Conservation (phyloP, 2,797 vertebrate genomes). For the Discoglossus pictus region DNA sequence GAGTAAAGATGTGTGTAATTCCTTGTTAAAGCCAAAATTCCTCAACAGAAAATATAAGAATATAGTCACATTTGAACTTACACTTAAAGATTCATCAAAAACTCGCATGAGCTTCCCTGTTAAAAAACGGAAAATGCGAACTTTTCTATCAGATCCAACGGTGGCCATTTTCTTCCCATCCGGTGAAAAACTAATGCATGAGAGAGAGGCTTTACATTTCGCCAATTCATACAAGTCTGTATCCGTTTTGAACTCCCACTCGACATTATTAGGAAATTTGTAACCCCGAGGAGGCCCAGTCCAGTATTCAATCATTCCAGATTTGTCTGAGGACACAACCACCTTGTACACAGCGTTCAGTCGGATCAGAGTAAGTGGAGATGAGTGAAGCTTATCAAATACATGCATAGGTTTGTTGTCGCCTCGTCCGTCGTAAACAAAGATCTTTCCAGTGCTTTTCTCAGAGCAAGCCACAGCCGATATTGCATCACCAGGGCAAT, state of each 20-base stretch:
- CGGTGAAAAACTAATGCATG: constrained; percentile 87
- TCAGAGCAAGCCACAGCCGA: constrained; percentile 94
- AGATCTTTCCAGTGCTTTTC: constrained; percentile 95
- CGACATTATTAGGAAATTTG: constrained; percentile 87
- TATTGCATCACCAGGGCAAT: constrained; percentile 95
- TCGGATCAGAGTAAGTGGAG: constrained; percentile 87
- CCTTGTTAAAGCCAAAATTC: too few relatives aligned
- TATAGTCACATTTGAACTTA: constrained; percentile 72
- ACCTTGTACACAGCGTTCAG: constrained; percentile 86
- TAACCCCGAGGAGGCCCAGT: constrained; percentile 90
- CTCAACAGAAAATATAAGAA: too few relatives aligned
- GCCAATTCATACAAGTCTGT: constrained; percentile 98
- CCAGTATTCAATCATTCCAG: constrained; percentile 98
- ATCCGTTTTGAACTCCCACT: constrained; percentile 96
- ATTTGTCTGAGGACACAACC: constrained; percentile 92
- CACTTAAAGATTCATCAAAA: constrained; percentile 93
- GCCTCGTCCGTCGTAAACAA: constrained; percentile 92
- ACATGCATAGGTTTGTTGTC: constrained; percentile 83
- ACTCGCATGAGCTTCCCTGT: constrained; percentile 95
- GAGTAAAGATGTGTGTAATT: too few relatives aligned
- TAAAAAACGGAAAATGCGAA: constrained; percentile 94
- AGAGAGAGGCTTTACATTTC: constrained; percentile 91
- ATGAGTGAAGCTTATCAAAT: constrained; percentile 89
- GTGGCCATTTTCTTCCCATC: constrained; percentile 97
- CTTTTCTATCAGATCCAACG: constrained; percentile 92